These are phyloP conservation scores for Drosophila repletoides DNA, from an alignment of 1,140 invertebrate genomes.

Conservation along the genomic window DNA sequence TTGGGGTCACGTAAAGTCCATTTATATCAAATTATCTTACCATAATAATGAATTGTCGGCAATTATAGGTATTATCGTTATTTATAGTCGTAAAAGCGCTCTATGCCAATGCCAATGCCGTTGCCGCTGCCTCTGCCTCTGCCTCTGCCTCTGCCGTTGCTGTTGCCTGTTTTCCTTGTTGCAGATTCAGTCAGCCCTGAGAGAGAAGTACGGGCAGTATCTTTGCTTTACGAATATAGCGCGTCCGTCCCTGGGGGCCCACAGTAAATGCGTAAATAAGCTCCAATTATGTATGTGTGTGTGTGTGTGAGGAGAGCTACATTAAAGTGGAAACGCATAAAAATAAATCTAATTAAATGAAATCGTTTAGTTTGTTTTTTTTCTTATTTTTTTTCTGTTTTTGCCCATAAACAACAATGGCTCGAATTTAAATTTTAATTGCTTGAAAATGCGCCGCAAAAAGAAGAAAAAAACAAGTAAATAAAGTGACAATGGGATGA, in stretches of 20 bases:
- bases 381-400: too few relatives aligned
- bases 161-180: conserved; percentile 4
- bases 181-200: too few relatives aligned
- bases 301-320: too few relatives aligned
- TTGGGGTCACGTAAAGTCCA: conserved; percentile 80
- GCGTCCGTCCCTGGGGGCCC: too few relatives aligned
- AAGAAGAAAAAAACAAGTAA: background rate
- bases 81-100: conserved; percentile 74
- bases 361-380: conserved; percentile 59
- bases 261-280: conserved; percentile 45
- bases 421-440: conserved; percentile 59
- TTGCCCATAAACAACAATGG: conserved; percentile 41
- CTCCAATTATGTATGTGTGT: conserved; percentile 31
- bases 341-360: conserved; percentile 75
- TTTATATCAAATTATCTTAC: conserved; percentile 82
- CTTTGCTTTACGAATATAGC: too few relatives aligned
- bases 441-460: conserved; percentile 31
- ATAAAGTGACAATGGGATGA: background rate
- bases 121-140: conserved; percentile 23
- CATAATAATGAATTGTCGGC: conserved; percentile 82
- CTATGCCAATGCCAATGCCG: conserved; percentile 56
- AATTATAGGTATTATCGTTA: conserved; percentile 82
- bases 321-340: conserved; percentile 45
- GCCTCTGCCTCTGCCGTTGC: background rate
- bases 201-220: background rate